Base-by-base conservation (phyloP, 2,888 invertebrate genomes). In the Drosophila merina region DNA sequence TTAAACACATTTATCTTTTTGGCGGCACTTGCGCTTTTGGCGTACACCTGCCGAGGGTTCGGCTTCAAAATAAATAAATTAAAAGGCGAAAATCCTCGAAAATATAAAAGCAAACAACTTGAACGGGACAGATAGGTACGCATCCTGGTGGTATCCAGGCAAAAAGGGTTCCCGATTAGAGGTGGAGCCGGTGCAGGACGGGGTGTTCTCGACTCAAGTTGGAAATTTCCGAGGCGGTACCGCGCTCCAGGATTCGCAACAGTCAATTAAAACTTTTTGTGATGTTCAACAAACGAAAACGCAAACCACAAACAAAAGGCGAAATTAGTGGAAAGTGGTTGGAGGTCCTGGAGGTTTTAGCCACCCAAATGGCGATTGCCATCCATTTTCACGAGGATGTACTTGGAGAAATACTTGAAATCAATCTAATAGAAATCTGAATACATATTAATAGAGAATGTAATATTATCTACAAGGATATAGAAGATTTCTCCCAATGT, bases 241-340 rank as follows among this genome's bases (percentile, higher is more conserved):
- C 42, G 60, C 49, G 49, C 44, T 62, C n/a, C 36, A 36, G 64
- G 50, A 67, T 60, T 63, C 72, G 80, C 77, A 82, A 75, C 84
- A 88, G 89, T 85, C 89, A 85, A 85, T 85, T 85, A 85, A 85
- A 85, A 85, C 70, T 88, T 85, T 83, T 88, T 72, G 71, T 69
- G 74, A 51, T 58, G 67, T 68, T 73, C 72, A 74, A 85, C 72
- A 77, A 74, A 63, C 54, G 63, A 52, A 54, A 69, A 47, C 70
- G 70, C 56, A 74, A 88, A 86, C 85, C 88, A 72, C 85, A 88
- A 89, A 88, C 87, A 84, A 80, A 36, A 87, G 78, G 55, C 67
- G 57, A 88, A 88, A 86, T 75, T 88, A 73, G 87, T 72, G 59
- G 57, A 25, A 54, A 74, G 42, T 67, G 42, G 50, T 45, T 30